Evolutionary conservation across 2,797 vertebrate species (phyloP).

Genomic region (Parambassis ranga): DNA sequence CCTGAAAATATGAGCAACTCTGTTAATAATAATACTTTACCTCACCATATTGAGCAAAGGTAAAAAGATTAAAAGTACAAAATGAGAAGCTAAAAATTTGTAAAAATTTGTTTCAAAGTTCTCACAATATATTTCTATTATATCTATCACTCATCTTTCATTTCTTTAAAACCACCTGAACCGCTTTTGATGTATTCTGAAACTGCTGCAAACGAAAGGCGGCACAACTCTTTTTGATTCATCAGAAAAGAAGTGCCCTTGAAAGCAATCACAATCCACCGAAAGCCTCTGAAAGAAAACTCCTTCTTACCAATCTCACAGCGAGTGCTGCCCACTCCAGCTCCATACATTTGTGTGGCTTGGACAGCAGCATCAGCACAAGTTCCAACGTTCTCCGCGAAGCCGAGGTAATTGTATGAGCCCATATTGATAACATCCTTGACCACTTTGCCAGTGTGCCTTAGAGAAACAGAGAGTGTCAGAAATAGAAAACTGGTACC

Average conservation of each 20-base stretch:
- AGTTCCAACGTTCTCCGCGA: slow-evolving; percentile 87
- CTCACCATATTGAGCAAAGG: neutral
- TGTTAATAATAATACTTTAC: neutral
- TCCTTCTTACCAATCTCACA: slow-evolving; percentile 88
- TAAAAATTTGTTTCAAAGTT: slow-evolving; percentile 5
- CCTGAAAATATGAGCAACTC: slow-evolving; percentile 72
- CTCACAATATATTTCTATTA: neutral
- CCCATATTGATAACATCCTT: slow-evolving; percentile 96
- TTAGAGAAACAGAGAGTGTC: slow-evolving; percentile 53
- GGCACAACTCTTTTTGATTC: neutral
- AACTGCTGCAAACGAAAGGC: neutral
- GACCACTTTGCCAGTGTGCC: slow-evolving; percentile 90
- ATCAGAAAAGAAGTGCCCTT: neutral
- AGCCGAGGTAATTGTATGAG: slow-evolving; percentile 98
- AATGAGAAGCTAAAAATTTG: neutral
- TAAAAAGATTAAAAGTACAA: neutral
- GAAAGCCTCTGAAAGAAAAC: neutral
- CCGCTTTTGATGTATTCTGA: neutral
- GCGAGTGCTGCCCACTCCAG: slow-evolving; percentile 89
- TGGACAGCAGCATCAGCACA: slow-evolving; percentile 85
- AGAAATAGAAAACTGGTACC: neutral
- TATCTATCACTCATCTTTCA: neutral
- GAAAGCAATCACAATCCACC: neutral
- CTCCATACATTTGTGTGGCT: slow-evolving; percentile 86
- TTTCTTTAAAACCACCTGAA: slow-evolving; percentile 7